Evolutionary conservation across 2,888 invertebrate genomes (phyloP).

Genomic region (Tryphoninae sp.): DNA sequence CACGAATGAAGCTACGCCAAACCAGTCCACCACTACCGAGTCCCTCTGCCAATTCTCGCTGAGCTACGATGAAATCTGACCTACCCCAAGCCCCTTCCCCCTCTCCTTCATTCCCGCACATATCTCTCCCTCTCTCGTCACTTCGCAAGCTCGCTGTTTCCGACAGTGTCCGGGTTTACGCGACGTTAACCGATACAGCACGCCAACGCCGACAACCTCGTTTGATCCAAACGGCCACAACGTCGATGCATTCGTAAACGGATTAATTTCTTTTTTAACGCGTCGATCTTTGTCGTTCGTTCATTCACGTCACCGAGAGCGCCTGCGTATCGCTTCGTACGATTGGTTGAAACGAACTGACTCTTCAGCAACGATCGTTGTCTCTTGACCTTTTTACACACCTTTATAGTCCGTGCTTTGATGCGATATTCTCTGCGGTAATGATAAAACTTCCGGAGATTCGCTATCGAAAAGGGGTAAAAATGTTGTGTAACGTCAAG

Average conservation of each 20-base stretch:
- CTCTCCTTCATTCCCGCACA: too few species aligned
- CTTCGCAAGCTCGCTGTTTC: conserved; percentile 10
- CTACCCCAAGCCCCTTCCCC: not conserved
- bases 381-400: too few species aligned
- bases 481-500: not conserved
- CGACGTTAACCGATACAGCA: conserved; percentile 9
- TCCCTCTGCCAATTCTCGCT: conserved; percentile 48
- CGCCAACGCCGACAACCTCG: conserved; percentile 16
- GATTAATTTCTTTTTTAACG: not conserved
- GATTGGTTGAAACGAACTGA: not conserved
- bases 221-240: conserved; percentile 18
- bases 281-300: not conserved
- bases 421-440: too few species aligned
- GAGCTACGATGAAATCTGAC: conserved; percentile 43
- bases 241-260: not conserved
- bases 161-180: conserved; percentile 1
- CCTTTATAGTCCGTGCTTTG: too few species aligned
- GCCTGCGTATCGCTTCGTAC: not conserved
- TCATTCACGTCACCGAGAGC: not conserved
- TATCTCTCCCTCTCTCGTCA: not conserved
- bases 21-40: conserved; percentile 3
- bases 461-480: not conserved
- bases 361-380: not conserved
- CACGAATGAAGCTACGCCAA: conserved; percentile 36
- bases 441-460: too few species aligned